Percentiles rank a stretch among this genome's conserved stretches.
Evolutionary conservation across 2,797 vertebrate species (phyloP).

Genomic region (Scolopax rusticola): DNA sequence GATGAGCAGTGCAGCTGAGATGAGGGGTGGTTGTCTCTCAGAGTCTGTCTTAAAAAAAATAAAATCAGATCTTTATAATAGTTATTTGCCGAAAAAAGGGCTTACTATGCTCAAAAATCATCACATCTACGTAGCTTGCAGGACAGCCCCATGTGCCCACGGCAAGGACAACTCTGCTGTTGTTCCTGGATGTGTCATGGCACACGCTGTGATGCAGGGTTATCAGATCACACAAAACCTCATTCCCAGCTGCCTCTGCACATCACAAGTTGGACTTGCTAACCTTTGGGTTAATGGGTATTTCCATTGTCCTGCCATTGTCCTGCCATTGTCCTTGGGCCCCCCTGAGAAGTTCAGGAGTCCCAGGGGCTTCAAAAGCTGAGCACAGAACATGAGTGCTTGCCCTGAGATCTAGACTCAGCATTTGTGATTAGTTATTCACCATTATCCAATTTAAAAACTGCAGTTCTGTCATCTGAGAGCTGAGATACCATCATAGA

Average conservation of each 20-base stretch:
- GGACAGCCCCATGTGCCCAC: fast-evolving
- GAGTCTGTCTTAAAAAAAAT: neutral
- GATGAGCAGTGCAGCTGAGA: neutral
- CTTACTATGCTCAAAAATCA: neutral
- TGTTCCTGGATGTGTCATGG: neutral
- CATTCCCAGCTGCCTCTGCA: neutral
- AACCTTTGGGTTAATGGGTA: neutral
- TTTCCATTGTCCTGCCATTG: neutral
- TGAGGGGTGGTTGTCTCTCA: neutral
- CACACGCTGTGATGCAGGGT: fast-evolving
- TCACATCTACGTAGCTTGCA: neutral
- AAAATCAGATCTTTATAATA: neutral
- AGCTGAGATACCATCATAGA: neutral
- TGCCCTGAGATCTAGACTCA: neutral
- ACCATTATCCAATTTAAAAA: neutral
- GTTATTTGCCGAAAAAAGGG: neutral
- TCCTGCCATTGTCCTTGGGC: neutral
- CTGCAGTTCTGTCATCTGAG: neutral
- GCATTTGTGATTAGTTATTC: neutral
- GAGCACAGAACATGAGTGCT: neutral
- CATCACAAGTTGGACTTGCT: neutral
- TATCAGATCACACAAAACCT: neutral
- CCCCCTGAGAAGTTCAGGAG: neutral
- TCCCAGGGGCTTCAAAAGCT: neutral
- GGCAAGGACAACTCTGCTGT: neutral